Evolutionary conservation across 2,888 invertebrate genomes (phyloP).

Genomic region (Atrina japonica): DNA sequence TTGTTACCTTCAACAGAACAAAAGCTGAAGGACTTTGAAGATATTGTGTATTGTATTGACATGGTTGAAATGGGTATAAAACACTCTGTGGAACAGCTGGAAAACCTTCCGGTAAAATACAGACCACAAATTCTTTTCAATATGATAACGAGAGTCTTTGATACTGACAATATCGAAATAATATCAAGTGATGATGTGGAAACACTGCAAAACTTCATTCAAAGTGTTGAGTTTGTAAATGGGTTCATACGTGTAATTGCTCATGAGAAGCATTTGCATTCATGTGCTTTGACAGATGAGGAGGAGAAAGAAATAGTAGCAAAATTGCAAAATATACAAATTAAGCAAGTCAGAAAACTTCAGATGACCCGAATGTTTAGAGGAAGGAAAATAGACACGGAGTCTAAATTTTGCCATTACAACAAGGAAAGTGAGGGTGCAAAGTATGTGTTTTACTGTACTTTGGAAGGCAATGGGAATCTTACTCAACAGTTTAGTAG

Average conservation of each 20-base stretch:
- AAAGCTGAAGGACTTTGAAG: constrained; percentile 8
- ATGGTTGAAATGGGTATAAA: constrained; percentile 6
- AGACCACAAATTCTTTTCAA: constrained; percentile 25
- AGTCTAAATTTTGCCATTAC: not conserved
- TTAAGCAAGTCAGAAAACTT: not conserved
- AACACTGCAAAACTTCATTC: constrained; percentile 24
- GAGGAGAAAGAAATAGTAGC: not conserved
- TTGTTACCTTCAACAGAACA: not conserved
- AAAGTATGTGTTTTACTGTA: not conserved
- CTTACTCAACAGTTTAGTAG: no score
- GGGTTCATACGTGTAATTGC: constrained; percentile 20
- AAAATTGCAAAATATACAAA: constrained; percentile 12
- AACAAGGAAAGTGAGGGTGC: not conserved
- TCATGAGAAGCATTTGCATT: not conserved
- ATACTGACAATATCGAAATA: not conserved
- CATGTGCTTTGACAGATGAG: not conserved
- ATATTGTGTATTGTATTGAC: constrained; percentile 4
- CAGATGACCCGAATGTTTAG: not conserved
- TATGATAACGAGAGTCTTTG: constrained; percentile 1
- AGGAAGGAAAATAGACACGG: not conserved
- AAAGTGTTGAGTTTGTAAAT: constrained; percentile 21
- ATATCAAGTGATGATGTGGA: not conserved
- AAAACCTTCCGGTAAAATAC: constrained; percentile 24
- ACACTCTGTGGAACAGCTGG: not conserved
- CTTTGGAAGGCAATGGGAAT: no score